Conservation (phyloP, 2,888 invertebrate genomes). For the Pseudococcus jackbeardsleyi region DNA sequence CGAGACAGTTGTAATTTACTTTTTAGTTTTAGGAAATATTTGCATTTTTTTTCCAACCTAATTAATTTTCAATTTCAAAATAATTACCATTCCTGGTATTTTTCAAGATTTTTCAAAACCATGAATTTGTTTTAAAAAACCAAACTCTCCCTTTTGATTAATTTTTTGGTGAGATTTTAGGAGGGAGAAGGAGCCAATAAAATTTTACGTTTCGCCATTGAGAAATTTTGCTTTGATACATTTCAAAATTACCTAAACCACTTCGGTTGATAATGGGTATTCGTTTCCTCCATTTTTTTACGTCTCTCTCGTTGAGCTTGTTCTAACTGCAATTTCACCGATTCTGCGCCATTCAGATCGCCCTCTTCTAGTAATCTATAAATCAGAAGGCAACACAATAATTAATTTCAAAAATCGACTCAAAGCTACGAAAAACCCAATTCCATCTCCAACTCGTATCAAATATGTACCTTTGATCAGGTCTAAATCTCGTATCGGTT, state of each 20-base stretch:
- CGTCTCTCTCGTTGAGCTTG: constrained; percentile 81
- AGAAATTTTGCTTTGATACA: too few species aligned
- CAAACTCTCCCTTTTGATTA: too few species aligned
- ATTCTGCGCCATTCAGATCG: constrained; percentile 80
- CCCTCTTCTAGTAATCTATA: constrained; percentile 80
- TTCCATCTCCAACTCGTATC: too few species aligned
- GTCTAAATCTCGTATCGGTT: constrained; percentile 84
- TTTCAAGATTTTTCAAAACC: neutral
- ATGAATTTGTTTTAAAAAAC: neutral
- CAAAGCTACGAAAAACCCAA: neutral
- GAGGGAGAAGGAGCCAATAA: too few species aligned
- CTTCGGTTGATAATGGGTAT: constrained; percentile 69
- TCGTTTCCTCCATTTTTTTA: constrained; percentile 75
- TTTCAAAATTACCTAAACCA: constrained; percentile 76
- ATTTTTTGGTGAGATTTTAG: too few species aligned
- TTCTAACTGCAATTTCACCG: constrained; percentile 80
- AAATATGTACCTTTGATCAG: constrained; percentile 76
- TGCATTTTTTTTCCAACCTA: too few species aligned
- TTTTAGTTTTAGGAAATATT: too few species aligned
- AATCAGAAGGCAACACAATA: neutral
- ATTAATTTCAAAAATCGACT: neutral
- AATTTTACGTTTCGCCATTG: too few species aligned
- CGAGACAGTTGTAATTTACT: too few species aligned
- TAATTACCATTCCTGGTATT: too few species aligned
- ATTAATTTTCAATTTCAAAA: too few species aligned